Base-by-base conservation (phyloP, 2,888 invertebrate species). In the Heliconius aoede region DNA sequence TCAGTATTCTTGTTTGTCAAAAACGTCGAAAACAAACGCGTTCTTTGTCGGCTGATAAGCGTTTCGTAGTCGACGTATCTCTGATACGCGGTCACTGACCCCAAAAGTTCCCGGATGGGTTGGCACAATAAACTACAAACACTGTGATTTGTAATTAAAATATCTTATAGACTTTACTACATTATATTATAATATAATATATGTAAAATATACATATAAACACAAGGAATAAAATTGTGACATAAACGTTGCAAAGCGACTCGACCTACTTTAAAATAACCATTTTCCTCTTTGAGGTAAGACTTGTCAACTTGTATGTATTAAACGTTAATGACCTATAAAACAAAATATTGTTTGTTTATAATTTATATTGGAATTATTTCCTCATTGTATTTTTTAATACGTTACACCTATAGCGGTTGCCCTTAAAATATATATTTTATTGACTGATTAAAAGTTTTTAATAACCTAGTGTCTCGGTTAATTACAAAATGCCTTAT, bases 71-170 rank as follows among this genome's bases (percentile, higher is more conserved):
- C 82, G 85, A 86, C 90, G 93, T 93, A 94, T 94, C 93, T 90
- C 86, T 87, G 94, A 94, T 94, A 94, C 83, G 74, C 90, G 94
- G 93, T 90, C 92, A 87, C 75, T 85, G 90, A 93, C 92, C 92
- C 85, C 85, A 76, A 76, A 78, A 76, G 85, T 84, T 87, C 89
- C 90, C 87, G 87, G 87, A 88, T 85, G 79, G 87, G 78, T 78
- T 83, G 85, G 85, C 85, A 88, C 82, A 85, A 85, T 86, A 85
- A 85, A 85, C 84, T 85, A 85, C 81, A 84, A 85, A 85, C n/a
- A 15, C 24, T 65, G 32, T n/a, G 74, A 81, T 80, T 77, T 74
- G 76, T 80, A 77, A 79, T 81, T 51, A 73, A 46, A 7, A 13
- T 4, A n/a, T 68, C 30, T 24, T 32, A 51, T 7, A 13, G 3